Base-by-base conservation (phyloP, 2,113 vertebrate genomes). In the Leptobrachium leishanense region DNA sequence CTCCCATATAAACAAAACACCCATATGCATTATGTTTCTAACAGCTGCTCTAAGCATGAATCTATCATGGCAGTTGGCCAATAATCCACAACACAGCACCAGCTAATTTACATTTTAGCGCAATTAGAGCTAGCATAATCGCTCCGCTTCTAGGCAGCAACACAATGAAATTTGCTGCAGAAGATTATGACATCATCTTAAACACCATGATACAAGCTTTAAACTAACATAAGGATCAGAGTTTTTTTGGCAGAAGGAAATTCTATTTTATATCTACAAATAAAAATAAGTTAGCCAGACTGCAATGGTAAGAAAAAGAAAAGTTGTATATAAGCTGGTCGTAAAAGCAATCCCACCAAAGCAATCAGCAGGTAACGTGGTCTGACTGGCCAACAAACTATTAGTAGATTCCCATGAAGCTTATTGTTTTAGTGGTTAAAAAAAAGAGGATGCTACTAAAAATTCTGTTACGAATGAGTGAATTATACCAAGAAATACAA, bases 101-200 rank as follows among this genome's bases (percentile, higher is more conserved):
- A 89, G 85, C 86, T 88, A 91, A 92, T 92, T 93, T 93, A 90
- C 88, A 90, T 91, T 84, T 90, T 89, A 90, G 88, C 86, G 87
- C 91, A 93, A 93, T 93, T 94, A 94, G 93, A 92, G 84, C 85
- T 83, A 87, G 76, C 82, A 85, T 89, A 90, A 90, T 89, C 84
- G 85, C 76, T 90, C 90, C 88, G 89, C 91, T 93, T 90, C 88
- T 82, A 90, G 91, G 90, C 89, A 91, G 87, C 85, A 87, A 87
- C 85, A 83, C 84, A 86, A 90, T 90, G 88, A 92, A 89, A 90
- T 88, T 90, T 91, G 77, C 81, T 88, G 83, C 82, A 86, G 86
- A 84, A 88, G 84, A 89, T 92, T 90, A 93, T 93, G 89, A 92
- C 91, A 93, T 93, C 90, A 93, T 90, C 82, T 87, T 85, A 90